These are phyloP conservation scores for Polymixis flavicincta DNA, from an alignment of 2,888 invertebrate genomes.

Conservation along the genomic window DNA sequence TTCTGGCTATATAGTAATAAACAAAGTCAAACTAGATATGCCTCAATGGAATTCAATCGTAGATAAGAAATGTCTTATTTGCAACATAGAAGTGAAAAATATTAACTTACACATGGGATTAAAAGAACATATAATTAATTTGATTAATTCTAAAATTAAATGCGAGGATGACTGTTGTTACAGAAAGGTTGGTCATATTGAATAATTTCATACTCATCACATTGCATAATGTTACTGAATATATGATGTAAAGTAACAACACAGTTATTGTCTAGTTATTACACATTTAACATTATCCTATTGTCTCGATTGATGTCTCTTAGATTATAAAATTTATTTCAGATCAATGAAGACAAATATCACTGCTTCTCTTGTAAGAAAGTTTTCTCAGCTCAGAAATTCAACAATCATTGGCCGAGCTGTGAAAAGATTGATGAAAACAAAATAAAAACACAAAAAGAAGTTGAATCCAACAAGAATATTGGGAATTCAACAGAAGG, in stretches of 20 bases:
- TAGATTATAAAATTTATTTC: conserved; percentile 42
- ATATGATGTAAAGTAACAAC: neutral
- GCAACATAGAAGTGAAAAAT: conserved; percentile 63
- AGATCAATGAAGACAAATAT: conserved; percentile 72
- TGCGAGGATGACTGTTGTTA: conserved; percentile 65
- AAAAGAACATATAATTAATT: conserved; percentile 72
- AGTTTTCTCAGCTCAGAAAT: conserved; percentile 51
- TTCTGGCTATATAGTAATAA: conserved; percentile 65
- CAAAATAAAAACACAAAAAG: conserved; percentile 14
- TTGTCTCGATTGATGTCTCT: neutral
- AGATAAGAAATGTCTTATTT: conserved; percentile 73
- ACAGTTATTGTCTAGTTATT: neutral
- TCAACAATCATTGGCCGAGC: conserved; percentile 65
- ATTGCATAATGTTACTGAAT: neutral
- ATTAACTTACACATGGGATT: conserved; percentile 65
- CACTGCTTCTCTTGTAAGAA: conserved; percentile 79
- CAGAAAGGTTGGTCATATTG: conserved; percentile 70
- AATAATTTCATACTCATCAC: neutral
- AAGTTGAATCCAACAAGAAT: conserved; percentile 5
- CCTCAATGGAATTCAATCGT: conserved; percentile 77
- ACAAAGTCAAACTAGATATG: conserved; percentile 67
- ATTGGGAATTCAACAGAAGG: conserved; percentile 1
- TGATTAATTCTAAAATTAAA: conserved; percentile 70
- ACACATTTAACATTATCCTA: neutral
- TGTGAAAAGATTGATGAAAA: conserved; percentile 41